phyloP scores from a whole-genome alignment of 2,113 vertebrate species.

The Climacteris rufus region DNA sequence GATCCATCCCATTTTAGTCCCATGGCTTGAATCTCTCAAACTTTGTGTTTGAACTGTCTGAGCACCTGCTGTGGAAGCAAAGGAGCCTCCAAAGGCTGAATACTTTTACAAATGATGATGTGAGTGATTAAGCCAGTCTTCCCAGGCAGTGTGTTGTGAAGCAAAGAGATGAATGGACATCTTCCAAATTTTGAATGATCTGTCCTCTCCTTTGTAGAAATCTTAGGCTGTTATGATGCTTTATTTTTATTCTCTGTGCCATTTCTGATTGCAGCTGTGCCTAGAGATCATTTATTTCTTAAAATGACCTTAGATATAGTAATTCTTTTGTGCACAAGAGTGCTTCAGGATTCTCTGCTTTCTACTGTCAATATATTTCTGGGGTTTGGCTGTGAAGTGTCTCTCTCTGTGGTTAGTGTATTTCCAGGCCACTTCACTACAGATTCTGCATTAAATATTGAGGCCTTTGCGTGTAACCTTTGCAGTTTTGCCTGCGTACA shows the following conservation, averaged over 20 bases:
- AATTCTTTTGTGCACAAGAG: neutral
- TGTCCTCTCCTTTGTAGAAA: accelerated
- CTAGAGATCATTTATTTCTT: neutral
- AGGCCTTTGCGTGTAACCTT: neutral
- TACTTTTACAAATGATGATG: neutral
- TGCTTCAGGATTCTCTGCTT: neutral
- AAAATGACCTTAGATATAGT: neutral
- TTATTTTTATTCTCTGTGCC: neutral
- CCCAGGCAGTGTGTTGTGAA: neutral
- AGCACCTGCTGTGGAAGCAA: neutral
- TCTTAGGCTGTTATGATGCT: neutral
- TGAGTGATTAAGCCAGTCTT: neutral
- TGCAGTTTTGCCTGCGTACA: neutral
- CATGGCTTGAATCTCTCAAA: neutral
- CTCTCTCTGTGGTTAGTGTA: neutral
- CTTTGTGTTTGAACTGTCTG: neutral
- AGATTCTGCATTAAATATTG: neutral
- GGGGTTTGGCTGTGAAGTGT: neutral
- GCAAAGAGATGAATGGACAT: neutral
- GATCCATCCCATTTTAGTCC: neutral
- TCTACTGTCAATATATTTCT: neutral
- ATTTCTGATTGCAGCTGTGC: neutral
- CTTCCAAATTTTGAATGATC: neutral
- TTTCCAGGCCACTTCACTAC: neutral
- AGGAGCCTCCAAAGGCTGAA: neutral